phyloP scores from a whole-genome alignment of 2,113 vertebrate species.

The Rhynchopsitta pachyrhyncha region DNA sequence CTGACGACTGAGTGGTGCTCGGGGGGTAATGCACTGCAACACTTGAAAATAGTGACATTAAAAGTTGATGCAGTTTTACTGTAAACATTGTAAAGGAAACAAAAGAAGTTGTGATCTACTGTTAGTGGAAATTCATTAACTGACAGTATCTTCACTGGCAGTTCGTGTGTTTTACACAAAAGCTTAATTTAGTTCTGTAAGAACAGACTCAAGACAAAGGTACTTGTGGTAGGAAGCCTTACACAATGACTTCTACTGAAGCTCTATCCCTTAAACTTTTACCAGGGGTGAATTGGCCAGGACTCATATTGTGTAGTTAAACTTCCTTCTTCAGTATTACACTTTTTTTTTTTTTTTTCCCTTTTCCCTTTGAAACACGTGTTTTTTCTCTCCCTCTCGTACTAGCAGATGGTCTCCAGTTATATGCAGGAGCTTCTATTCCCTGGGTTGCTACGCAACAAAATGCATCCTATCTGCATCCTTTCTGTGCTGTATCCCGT shows the following conservation, averaged over 20 bases:
- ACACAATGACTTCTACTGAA: slow-evolving; percentile 3
- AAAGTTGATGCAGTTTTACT: background rate
- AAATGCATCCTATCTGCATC: slow-evolving; percentile 83
- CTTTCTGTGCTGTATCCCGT: slow-evolving; percentile 83
- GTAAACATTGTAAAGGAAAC: background rate
- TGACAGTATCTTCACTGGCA: background rate
- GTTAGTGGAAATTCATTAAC: background rate
- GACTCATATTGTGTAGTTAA: background rate
- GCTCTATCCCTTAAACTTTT: slow-evolving; percentile 17
- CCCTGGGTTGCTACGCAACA: slow-evolving; percentile 81
- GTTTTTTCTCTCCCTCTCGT: slow-evolving; percentile 43
- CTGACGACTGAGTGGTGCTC: background rate
- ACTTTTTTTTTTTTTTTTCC: background rate
- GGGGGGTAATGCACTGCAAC: background rate
- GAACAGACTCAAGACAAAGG: background rate
- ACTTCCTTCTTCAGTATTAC: slow-evolving; percentile 30
- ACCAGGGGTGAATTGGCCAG: background rate
- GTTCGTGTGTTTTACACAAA: background rate
- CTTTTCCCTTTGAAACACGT: slow-evolving; percentile 40
- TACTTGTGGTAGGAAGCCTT: background rate
- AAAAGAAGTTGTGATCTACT: background rate
- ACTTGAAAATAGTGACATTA: background rate
- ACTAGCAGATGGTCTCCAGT: slow-evolving; percentile 74
- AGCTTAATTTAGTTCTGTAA: background rate
- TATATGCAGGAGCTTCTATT: slow-evolving; percentile 67